A percentile compares a stretch with the other conserved stretches of the same genome.
Evolutionary conservation across 64 coral and sea anemone species (phyloP).

Genomic region (Stichodactyla mertensii): DNA sequence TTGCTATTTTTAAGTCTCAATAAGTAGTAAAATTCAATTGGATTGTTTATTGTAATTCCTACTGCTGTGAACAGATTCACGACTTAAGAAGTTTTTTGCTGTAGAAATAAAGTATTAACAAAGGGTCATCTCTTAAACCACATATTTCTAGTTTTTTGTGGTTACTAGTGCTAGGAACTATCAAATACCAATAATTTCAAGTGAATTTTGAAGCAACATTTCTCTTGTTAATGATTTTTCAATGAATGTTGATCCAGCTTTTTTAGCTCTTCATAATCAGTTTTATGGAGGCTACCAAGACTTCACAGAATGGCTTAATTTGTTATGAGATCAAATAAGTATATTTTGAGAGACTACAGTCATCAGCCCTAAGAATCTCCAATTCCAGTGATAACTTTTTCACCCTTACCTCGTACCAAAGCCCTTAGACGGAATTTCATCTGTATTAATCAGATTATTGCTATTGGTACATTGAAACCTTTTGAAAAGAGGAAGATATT

Average conservation of each 20-base stretch:
- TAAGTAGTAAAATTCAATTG: background rate
- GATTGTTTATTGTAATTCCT: background rate
- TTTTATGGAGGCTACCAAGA: background rate
- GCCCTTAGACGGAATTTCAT: background rate
- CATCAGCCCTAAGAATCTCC: background rate
- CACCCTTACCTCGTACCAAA: background rate
- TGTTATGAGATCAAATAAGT: conserved; percentile 7
- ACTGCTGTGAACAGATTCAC: background rate
- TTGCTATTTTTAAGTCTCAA: background rate
- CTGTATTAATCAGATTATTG: conserved; percentile 7
- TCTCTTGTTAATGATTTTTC: background rate
- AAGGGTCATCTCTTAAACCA: background rate
- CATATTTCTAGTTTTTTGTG: background rate
- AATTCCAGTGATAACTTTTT: background rate
- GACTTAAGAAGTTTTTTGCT: background rate
- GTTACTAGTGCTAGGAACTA: background rate
- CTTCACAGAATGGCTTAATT: background rate
- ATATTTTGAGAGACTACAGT: background rate
- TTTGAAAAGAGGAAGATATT: background rate
- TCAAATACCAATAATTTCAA: background rate
- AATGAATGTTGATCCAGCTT: background rate
- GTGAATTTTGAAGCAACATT: background rate
- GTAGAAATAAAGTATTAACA: background rate
- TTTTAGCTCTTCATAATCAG: background rate
- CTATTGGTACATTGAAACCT: background rate